Conservation (phyloP, 2,888 invertebrate genomes). For the Xanthia togata region DNA sequence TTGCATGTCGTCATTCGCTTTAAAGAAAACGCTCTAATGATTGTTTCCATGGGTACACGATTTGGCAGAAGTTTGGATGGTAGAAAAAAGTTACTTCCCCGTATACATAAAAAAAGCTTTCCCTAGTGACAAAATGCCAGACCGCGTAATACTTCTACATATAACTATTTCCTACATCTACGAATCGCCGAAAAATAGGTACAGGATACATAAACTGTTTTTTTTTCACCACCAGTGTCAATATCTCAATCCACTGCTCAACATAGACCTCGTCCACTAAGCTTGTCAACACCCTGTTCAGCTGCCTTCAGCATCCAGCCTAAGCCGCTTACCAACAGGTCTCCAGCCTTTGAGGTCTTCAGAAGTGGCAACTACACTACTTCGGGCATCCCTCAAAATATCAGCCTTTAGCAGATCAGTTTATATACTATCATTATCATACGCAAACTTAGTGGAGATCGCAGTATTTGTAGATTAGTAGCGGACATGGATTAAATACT, state of each 20-base stretch:
- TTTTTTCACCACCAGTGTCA: conserved; percentile 45
- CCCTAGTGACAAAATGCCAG: conserved; percentile 32
- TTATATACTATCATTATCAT: conserved; percentile 27
- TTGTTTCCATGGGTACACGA: conserved; percentile 28
- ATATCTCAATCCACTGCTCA: conserved; percentile 29
- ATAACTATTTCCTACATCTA: conserved; percentile 7
- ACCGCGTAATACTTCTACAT: conserved; percentile 6
- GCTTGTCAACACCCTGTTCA: conserved; percentile 5
- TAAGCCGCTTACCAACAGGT: conserved; percentile 31
- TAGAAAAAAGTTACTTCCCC: conserved; percentile 11
- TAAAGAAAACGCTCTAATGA: conserved; percentile 15
- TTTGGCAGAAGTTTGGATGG: conserved; percentile 23
- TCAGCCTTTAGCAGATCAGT: conserved; percentile 3
- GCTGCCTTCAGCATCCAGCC: conserved; percentile 35
- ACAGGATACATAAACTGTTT: conserved; percentile 34
- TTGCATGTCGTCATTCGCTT: conserved; percentile 17
- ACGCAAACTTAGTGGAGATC: not conserved
- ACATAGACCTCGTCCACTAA: conserved; percentile 30
- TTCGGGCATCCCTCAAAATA: conserved; percentile 7
- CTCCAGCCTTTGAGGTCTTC: conserved; percentile 22
- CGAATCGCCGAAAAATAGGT: not conserved
- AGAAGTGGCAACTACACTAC: conserved; percentile 17
- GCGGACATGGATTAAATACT: not conserved
- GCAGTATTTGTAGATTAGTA: not conserved
- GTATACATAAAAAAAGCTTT: conserved; percentile 24